Conservation (phyloP, 2,888 invertebrate species). For the Folsomia candida region DNA sequence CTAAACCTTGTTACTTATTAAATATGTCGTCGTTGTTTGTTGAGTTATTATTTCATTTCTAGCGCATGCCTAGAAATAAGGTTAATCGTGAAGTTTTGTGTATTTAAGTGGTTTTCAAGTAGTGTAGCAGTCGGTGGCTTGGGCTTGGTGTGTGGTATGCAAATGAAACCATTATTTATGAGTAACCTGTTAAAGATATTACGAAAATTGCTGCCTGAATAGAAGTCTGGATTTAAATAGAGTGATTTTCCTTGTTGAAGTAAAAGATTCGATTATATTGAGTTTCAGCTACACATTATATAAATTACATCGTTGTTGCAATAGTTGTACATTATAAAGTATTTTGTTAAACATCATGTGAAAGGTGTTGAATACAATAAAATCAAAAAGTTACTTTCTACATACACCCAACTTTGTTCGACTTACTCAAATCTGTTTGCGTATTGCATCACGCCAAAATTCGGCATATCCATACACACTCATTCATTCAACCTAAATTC, state of each 20-base stretch:
- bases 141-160: slow-evolving; percentile 9
- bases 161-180: slow-evolving; percentile 6
- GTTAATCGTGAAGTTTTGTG: not conserved
- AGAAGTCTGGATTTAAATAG: not conserved
- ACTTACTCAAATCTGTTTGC: not conserved
- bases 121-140: no score
- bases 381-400: not conserved
- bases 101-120: not conserved
- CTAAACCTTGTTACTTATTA: not conserved
- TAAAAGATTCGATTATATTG: not conserved
- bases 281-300: no score
- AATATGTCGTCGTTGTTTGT: no score
- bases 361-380: not conserved
- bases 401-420: no score
- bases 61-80: not conserved
- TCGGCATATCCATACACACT: no score
- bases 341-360: not conserved
- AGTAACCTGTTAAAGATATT: not conserved
- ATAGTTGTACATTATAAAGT: not conserved
- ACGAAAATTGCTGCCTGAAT: not conserved
- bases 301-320: not conserved
- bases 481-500: no score
- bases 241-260: not conserved
- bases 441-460: not conserved
- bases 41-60: not conserved